These are phyloP conservation scores for Drosophila sturtevanti DNA, from an alignment of 1,140 invertebrate species.

Conservation along the genomic window DNA sequence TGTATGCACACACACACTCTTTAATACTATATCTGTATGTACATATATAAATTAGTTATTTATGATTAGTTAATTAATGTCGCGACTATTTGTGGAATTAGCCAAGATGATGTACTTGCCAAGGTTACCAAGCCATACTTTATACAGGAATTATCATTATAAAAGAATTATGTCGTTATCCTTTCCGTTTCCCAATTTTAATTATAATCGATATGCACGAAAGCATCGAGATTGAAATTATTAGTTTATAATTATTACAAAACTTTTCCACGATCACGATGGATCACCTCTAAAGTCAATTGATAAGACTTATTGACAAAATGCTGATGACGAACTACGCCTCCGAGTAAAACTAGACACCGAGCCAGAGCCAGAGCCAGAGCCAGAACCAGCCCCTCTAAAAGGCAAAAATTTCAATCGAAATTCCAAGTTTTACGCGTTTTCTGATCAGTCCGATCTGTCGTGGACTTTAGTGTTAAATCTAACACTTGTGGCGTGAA, in stretches of 20 bases:
- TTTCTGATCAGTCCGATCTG: conserved; percentile 45
- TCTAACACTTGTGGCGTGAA: conserved; percentile 22
- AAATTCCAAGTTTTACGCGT: not conserved
- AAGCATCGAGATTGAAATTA: no score
- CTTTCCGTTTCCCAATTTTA: not conserved
- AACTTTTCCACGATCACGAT: conserved; percentile 58
- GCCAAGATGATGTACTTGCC: not conserved
- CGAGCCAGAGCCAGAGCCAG: conserved; percentile 34
- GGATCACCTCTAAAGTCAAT: conserved; percentile 28
- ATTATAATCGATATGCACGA: conserved; percentile 29
- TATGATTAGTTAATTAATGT: conserved; percentile 59
- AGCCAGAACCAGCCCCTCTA: conserved; percentile 55
- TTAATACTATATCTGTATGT: no score
- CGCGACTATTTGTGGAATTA: conserved; percentile 55
- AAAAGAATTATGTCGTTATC: not conserved
- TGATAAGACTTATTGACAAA: conserved; percentile 76
- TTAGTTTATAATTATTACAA: conserved; percentile 46
- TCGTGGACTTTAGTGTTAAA: conserved; percentile 45
- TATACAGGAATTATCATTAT: no score
- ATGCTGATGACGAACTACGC: conserved; percentile 33
- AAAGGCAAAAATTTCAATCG: conserved; percentile 2
- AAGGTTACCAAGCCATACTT: not conserved
- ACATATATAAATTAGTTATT: conserved; percentile 19
- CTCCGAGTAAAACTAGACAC: conserved; percentile 53
- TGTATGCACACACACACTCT: not conserved